phyloP scores from a whole-genome alignment of 2,888 invertebrate species.

The Agrotis segetum region DNA sequence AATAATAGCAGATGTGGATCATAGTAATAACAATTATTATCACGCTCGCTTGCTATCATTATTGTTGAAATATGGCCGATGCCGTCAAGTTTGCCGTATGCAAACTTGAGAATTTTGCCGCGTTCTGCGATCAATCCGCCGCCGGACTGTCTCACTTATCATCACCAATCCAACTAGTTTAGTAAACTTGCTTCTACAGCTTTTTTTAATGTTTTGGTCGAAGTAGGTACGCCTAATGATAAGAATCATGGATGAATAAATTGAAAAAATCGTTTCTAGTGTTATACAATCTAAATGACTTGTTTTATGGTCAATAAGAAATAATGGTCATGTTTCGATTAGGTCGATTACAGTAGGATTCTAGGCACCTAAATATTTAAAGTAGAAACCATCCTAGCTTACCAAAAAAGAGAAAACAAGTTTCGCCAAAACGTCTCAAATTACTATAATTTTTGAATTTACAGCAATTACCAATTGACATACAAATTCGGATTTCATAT shows the following conservation, averaged over 20 bases:
- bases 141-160: constrained; percentile 65
- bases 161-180: constrained; percentile 52
- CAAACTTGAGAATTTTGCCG: constrained; percentile 83
- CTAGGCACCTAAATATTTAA: background rate
- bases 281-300: background rate
- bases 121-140: constrained; percentile 60
- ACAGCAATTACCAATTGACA: constrained; percentile 40
- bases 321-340: background rate
- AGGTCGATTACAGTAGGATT: background rate
- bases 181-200: constrained; percentile 24
- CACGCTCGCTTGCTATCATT: constrained; percentile 89
- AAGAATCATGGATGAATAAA: constrained; percentile 14
- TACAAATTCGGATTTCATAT: constrained; percentile 38
- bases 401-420: constrained; percentile 21
- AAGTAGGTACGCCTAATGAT: constrained; percentile 23
- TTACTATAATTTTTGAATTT: constrained; percentile 16
- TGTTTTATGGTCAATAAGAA: constrained; percentile 4
- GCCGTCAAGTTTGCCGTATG: constrained; percentile 76
- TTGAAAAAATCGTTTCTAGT: constrained; percentile 4
- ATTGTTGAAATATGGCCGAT: constrained; percentile 88
- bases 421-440: constrained; percentile 21
- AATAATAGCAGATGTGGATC: constrained; percentile 91
- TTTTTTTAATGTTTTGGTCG: constrained; percentile 21
- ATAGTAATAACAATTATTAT: constrained; percentile 91
- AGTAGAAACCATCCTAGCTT: background rate